A percentile compares a stretch with the other conserved stretches of the same genome.
These are phyloP conservation scores for Euura saliciscinereae DNA, from an alignment of 1,140 invertebrate genomes.

Conservation along the genomic window DNA sequence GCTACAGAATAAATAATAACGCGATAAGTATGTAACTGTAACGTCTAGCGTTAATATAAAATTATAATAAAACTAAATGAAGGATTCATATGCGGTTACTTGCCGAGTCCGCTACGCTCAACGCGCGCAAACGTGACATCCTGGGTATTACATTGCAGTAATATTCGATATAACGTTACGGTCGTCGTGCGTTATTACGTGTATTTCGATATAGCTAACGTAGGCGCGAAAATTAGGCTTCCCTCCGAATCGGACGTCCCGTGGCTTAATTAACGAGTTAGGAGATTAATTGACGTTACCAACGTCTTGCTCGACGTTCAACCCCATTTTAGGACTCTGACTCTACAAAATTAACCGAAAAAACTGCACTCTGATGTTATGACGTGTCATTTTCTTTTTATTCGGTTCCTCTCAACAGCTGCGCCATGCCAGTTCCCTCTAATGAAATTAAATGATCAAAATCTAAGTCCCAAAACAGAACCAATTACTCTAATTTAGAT, in stretches of 20 bases:
- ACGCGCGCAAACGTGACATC: conserved; percentile 1
- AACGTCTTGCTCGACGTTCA: background rate
- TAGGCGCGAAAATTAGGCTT: background rate
- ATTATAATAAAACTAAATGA: background rate
- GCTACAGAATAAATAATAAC: background rate
- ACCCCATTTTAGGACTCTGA: background rate
- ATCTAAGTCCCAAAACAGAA: too few species aligned
- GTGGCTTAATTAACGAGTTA: background rate
- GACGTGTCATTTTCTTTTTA: too few species aligned
- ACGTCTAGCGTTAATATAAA: background rate
- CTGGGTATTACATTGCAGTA: background rate
- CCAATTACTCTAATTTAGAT: too few species aligned
- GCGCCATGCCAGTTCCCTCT: too few species aligned
- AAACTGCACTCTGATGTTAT: too few species aligned
- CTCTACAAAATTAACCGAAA: too few species aligned
- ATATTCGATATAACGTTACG: background rate
- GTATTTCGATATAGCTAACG: background rate
- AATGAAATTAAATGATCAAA: too few species aligned
- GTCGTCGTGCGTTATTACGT: background rate
- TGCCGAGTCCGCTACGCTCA: background rate
- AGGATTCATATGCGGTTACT: conserved; percentile 1
- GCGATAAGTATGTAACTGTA: background rate
- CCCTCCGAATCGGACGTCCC: background rate
- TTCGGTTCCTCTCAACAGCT: too few species aligned
- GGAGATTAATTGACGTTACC: background rate